Percentiles rank a stretch among this genome's conserved stretches.
phyloP scores from a whole-genome alignment of 2,888 invertebrate species.

The Camponotus fellah region DNA sequence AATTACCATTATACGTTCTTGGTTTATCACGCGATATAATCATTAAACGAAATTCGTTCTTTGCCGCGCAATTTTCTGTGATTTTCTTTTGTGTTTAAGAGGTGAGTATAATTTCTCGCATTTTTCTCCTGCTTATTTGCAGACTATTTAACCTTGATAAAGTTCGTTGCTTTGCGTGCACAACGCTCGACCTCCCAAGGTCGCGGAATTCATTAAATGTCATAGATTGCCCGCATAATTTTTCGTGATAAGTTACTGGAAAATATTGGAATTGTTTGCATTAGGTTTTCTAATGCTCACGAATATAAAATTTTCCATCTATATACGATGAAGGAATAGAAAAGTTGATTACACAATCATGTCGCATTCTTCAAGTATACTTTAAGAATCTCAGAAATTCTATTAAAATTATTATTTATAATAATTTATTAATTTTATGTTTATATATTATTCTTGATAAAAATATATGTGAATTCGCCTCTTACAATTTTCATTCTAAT shows the following conservation, averaged over 20 bases:
- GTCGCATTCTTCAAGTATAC: background rate
- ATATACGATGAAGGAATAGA: background rate
- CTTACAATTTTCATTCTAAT: background rate
- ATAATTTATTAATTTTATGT: constrained; percentile 13
- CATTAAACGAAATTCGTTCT: background rate
- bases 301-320: constrained; percentile 6
- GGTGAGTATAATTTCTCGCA: constrained; percentile 14
- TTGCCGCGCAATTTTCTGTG: background rate
- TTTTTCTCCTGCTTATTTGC: constrained; percentile 28
- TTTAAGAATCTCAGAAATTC: constrained; percentile 2
- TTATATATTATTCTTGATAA: background rate
- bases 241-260: constrained; percentile 26
- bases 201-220: constrained; percentile 69
- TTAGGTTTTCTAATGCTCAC: background rate
- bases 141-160: constrained; percentile 67
- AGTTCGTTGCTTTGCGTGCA: constrained; percentile 72
- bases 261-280: constrained; percentile 23
- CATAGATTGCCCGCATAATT: constrained; percentile 59
- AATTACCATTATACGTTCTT: background rate
- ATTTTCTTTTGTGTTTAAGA: constrained; percentile 4
- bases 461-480: background rate
- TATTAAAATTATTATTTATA: constrained; percentile 6
- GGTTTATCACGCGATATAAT: background rate
- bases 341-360: background rate
- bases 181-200: constrained; percentile 72